Evolutionary conservation across 2,888 invertebrate species (phyloP).

Genomic region (Ochropleura leucogaster): DNA sequence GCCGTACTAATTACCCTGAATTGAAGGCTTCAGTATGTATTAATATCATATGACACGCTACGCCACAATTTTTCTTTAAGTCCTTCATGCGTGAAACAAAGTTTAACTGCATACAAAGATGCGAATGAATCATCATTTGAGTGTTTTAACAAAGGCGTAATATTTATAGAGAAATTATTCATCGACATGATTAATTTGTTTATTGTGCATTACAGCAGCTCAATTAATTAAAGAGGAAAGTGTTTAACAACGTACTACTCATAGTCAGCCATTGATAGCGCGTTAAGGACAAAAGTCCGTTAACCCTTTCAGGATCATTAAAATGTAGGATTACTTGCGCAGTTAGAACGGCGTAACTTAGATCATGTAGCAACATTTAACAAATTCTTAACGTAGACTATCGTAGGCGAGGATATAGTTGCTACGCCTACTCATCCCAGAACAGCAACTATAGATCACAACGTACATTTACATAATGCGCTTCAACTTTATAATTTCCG

Average conservation of each 20-base stretch:
- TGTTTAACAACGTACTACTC: conserved; percentile 18
- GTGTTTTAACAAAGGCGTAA: conserved; percentile 47
- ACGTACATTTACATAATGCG: conserved; percentile 37
- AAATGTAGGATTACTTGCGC: conserved; percentile 7
- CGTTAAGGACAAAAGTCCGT: conserved; percentile 4
- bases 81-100: conserved; percentile 43
- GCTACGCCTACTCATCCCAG: conserved; percentile 46
- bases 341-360: conserved; percentile 21
- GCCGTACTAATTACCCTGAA: conserved; percentile 83
- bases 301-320: conserved; percentile 32
- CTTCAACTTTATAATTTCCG: conserved; percentile 68
- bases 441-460: conserved; percentile 37
- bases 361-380: conserved; percentile 26
- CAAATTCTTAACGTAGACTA: conserved; percentile 13
- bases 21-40: conserved; percentile 76
- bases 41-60: conserved; percentile 70
- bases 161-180: conserved; percentile 59
- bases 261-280: conserved; percentile 39
- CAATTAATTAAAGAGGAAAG: conserved; percentile 36
- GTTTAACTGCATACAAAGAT: conserved; percentile 42
- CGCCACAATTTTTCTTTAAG: conserved; percentile 36
- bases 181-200: conserved; percentile 54
- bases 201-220: conserved; percentile 11
- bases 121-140: conserved; percentile 50
- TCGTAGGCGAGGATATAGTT: conserved; percentile 44